Percentiles rank a stretch among this genome's conserved stretches.
Conservation (phyloP, 1,140 invertebrate species). For the Plutomurus gul region DNA sequence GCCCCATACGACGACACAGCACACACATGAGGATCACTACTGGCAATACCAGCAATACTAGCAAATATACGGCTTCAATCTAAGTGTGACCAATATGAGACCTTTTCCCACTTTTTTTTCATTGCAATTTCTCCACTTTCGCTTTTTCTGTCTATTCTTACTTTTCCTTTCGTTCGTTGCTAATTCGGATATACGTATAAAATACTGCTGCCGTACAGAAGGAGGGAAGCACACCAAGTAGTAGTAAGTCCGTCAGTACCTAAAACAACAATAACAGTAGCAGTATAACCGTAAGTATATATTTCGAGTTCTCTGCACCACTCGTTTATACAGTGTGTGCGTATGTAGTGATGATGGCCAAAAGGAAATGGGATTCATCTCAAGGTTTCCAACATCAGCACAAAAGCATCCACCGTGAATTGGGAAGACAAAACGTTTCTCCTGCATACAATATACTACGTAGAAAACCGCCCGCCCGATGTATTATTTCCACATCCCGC, state of each 20-base stretch:
- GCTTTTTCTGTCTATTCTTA: too few relatives aligned
- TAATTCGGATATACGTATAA: too few relatives aligned
- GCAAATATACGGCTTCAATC: constrained; percentile 10
- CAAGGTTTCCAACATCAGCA: not conserved
- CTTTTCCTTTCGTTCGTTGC: not conserved
- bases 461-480: constrained; percentile 20
- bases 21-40: constrained; percentile 13
- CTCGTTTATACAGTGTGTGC: not conserved
- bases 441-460: constrained; percentile 9
- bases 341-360: constrained; percentile 14
- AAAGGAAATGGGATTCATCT: constrained; percentile 25
- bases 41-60: not conserved
- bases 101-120: constrained; percentile 20
- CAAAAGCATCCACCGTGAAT: constrained; percentile 19
- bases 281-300: too few relatives aligned
- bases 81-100: constrained; percentile 32
- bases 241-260: too few relatives aligned
- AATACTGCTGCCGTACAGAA: too few relatives aligned
- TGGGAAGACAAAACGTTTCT: constrained; percentile 26
- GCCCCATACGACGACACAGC: too few relatives aligned
- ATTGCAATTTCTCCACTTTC: constrained; percentile 21
- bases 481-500: not conserved
- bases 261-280: too few relatives aligned
- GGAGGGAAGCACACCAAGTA: too few relatives aligned
- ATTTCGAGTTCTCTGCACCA: too few relatives aligned